A percentile compares a stretch with the other conserved stretches of the same genome.
Conservation (phyloP, 1,140 invertebrate species). For the Mizuhopecten yessoensis region DNA sequence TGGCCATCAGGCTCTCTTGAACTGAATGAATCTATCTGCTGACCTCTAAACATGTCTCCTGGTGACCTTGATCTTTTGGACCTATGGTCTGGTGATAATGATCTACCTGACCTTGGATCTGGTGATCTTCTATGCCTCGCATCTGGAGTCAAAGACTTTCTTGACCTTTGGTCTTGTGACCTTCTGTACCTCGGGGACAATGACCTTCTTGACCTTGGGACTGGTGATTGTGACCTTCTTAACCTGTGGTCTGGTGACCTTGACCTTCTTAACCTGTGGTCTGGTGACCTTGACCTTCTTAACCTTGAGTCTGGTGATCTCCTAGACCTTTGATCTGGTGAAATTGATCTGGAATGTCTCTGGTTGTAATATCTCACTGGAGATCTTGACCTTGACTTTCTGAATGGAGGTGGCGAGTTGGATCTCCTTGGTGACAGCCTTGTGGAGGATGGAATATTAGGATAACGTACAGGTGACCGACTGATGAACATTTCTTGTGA, state of each 20-base stretch:
- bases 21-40: not conserved
- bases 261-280: not conserved
- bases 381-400: not conserved
- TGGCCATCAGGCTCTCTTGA: not conserved
- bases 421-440: not conserved
- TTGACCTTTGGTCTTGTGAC: not conserved
- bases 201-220: conserved; percentile 7
- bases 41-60: not conserved
- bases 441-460: not conserved
- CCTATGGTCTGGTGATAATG: not conserved
- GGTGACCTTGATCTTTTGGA: not conserved
- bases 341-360: not conserved
- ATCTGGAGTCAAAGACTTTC: not conserved
- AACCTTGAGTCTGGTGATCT: not conserved
- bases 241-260: not conserved
- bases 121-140: not conserved
- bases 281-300: conserved; percentile 1
- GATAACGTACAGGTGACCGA: not conserved
- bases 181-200: not conserved
- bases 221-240: not conserved
- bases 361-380: not conserved
- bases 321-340: conserved; percentile 5
- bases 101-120: not conserved
- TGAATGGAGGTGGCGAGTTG: not conserved
- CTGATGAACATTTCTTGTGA: not conserved